Evolutionary conservation across 2,888 invertebrate genomes (phyloP), one percentile per base, ranked within the genome.

Genomic region (Lasioglossum pauxillum): DNA sequence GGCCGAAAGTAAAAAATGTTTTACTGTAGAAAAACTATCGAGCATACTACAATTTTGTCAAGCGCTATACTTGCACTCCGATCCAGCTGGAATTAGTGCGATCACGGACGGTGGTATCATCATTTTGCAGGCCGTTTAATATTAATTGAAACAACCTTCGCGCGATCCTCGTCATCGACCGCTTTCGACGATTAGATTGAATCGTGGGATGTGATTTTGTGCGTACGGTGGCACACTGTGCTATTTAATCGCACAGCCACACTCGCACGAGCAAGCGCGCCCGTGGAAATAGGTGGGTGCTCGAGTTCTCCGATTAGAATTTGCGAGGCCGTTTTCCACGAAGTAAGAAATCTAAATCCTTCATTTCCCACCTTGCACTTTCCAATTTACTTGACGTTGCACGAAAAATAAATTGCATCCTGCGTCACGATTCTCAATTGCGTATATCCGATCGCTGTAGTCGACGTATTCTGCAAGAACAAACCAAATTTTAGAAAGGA

Each of bases 131-230:
- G 77, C 80, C 87, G 88, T 90, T 93, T 92, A 90, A 91, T 92
- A 91, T 91, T 93, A 93, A 93, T 92, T 92, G 91, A 90, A 91
- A 92, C 90, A 93, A 92, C 93, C 92, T 93, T 93, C 92, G 88
- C 86, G 86, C 89, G 86, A 89, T 90, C 90, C 90, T 82, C 89
- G 89, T 91, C 90, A 89, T 88, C 88, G 79, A 83, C 82, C 86
- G 80, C 85, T 85, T 86, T 90, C 82, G 82, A 81, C 79, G 86
- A 89, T 90, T 87, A 90, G 77, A 87, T 86, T 84, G 81, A 89
- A 77, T 71, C 86, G 90, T 88, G 86, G 88, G 88, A 84, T 74
- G 82, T 72, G 89, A 83, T 89, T 88, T 85, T 74, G 82, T 53
- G 44, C 77, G 79, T 77, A 67, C 75, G 60, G 16, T 31, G 57